Base-by-base conservation (phyloP, 2,113 vertebrate genomes). In the Platichthys flesus region DNA sequence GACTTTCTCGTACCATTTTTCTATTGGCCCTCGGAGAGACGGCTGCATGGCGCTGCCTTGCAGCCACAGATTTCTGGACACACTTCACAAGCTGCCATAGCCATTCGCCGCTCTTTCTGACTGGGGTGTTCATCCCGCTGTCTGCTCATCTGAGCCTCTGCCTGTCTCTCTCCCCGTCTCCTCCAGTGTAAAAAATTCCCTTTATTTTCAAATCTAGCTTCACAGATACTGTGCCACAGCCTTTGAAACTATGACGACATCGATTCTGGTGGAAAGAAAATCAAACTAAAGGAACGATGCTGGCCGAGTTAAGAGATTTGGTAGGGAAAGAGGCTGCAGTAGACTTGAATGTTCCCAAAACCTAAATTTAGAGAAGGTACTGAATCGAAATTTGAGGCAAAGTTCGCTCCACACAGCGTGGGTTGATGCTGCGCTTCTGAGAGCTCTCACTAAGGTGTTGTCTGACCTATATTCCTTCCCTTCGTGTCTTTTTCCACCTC, bases 391-490 rank as follows among this genome's bases (percentile, higher is more conserved):
- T 60, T 14, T 26, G 31, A 74, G 73, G 35, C 66, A 49, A 63
- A 84, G 87, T 78, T 81, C 67, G 85, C 68, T 85, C 67, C 42
- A 82, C 76, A 63, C 1, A 79, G 68, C n/a, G 77, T 90, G 78
- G 87, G 88, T 21, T 79, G 72, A 72, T 74, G 8, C 21, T 74
- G 66, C 42, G 2, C 68, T 59, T 79, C 65, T 52, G 56, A 74
- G 78, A 82, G 49, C 71, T 78, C 24, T 85, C 67, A 61, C 26
- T 83, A 79, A 88, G 86, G 85, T 87, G 85, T 80, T 85, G 79
- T 77, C 82, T 88, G 87, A 91, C 85, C 85, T 47, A 63, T 87
- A 78, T 85, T 76, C 81, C 71, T 71, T 81, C 67, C 67, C 72
- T 74, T 79, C 64, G 63, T 77, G 79, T 73, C 63, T 67, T 81